These are phyloP conservation scores for Wiebesia pumilae DNA, from an alignment of 1,140 invertebrate species.

Conservation along the genomic window DNA sequence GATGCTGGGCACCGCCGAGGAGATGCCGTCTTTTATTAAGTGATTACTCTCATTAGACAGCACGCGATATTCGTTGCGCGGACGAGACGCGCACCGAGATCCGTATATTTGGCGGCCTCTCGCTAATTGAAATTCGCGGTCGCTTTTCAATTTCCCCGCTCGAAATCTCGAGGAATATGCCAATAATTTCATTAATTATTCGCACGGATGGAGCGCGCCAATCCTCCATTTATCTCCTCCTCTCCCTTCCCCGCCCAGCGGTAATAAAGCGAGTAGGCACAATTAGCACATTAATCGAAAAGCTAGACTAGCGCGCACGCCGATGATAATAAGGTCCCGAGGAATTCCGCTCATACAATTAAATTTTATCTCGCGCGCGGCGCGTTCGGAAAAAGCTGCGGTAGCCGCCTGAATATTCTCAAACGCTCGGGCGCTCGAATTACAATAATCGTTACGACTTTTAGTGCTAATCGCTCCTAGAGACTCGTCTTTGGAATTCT, in stretches of 20 bases:
- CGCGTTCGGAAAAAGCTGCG: neutral
- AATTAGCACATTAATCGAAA: conserved; percentile 51
- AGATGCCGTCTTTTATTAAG: conserved; percentile 69
- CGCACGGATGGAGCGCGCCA: too few species aligned
- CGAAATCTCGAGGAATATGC: neutral
- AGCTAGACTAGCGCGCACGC: neutral
- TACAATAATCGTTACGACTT: conserved; percentile 48
- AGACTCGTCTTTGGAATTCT: conserved; percentile 22
- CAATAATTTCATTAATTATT: conserved; percentile 4
- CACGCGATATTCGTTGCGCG: conserved; percentile 64
- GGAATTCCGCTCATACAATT: conserved; percentile 23
- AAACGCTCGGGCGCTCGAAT: conserved; percentile 31
- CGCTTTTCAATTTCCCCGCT: neutral
- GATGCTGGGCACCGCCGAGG: conserved; percentile 54
- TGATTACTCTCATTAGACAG: conserved; percentile 74
- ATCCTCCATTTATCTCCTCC: neutral
- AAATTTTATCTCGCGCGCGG: conserved; percentile 39
- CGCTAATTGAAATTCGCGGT: conserved; percentile 30
- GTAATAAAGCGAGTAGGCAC: neutral
- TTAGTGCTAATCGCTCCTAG: conserved; percentile 48
- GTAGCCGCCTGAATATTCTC: conserved; percentile 25
- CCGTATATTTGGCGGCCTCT: conserved; percentile 11
- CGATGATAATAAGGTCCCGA: conserved; percentile 8
- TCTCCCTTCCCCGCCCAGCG: neutral
- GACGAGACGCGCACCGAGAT: too few species aligned